Base-by-base conservation (phyloP, 2,113 vertebrate species). In the Myotis yumanensis region DNA sequence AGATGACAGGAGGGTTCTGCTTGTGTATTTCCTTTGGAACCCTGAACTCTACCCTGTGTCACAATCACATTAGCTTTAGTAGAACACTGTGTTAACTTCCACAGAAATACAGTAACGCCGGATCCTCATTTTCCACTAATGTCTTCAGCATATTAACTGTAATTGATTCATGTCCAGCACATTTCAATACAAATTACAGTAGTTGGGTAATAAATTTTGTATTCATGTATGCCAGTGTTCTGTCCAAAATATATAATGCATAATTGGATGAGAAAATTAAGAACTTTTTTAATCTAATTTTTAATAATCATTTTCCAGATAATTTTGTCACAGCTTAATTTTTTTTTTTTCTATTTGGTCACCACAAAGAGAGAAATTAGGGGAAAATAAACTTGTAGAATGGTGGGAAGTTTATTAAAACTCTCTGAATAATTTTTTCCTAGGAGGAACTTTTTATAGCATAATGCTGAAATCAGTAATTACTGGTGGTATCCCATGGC, bases 371-470 rank as follows among this genome's bases (percentile, higher is more conserved):
- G 10, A 95, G 51, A 83, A 75, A 62, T 7, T 4, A 71, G 40
- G 43, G 15, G 11, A n/a, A 82, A 76, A 17, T 1, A 6, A 28
- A 86, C 37, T 9, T 66, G 7, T 32, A 46, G 92, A 71, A 52
- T 40, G 25, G 25, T 68, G 57, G 69, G 90, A 81, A 94, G 87
- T 52, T 54, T 28, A 88, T 87, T 96, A 93, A 91, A 76, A 88
- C 90, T 85, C 35, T 91, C 37, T 35, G 32, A 81, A 71, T 68
- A 59, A 89, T 87, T 86, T 94, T 84, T 83, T 79, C 57, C 43
- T 18, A 14, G 72, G 81, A 87, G 52, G 52, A 87, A 87, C 37
- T 87, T 95, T 96, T 83, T 22, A 16, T 72, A 69, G 57, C 18
- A 18, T 79, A 86, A 43, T 68, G 59, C 69, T 54, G 64, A 93